Evolutionary conservation across 2,797 vertebrate genomes (phyloP).

Genomic region (Pangasius djambal): DNA sequence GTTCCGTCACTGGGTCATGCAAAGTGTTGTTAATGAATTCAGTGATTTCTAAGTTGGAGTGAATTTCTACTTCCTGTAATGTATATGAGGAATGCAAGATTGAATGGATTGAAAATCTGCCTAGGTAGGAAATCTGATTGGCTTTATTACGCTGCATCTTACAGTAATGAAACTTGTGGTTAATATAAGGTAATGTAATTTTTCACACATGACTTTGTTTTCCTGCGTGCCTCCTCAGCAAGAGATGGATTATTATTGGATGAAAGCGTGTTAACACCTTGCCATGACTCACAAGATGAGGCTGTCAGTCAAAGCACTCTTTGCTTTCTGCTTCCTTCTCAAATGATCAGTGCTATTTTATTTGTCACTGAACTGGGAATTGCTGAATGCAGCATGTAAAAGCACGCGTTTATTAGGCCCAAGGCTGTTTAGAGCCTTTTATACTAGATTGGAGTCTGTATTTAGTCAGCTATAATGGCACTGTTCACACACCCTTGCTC

Average conservation of each 20-base stretch:
- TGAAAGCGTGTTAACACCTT: conserved; percentile 1
- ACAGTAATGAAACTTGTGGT: neutral
- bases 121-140: neutral
- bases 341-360: neutral
- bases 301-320: neutral
- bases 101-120: neutral
- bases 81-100: neutral
- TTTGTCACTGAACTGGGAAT: neutral
- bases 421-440: neutral
- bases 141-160: neutral
- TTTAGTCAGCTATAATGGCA: neutral
- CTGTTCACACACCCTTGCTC: neutral
- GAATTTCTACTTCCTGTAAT: neutral
- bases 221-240: neutral
- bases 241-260: conserved; percentile 2
- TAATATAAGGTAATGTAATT: neutral
- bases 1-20: neutral
- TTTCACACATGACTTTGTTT: neutral
- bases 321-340: neutral
- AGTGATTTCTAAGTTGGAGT: neutral
- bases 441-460: neutral
- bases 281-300: conserved; percentile 6
- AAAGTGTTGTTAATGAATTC: neutral
- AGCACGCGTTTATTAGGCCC: neutral
- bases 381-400: conserved; percentile 10